Evolutionary conservation across 2,888 invertebrate genomes (phyloP).

Genomic region (Ectemnius lituratus): DNA sequence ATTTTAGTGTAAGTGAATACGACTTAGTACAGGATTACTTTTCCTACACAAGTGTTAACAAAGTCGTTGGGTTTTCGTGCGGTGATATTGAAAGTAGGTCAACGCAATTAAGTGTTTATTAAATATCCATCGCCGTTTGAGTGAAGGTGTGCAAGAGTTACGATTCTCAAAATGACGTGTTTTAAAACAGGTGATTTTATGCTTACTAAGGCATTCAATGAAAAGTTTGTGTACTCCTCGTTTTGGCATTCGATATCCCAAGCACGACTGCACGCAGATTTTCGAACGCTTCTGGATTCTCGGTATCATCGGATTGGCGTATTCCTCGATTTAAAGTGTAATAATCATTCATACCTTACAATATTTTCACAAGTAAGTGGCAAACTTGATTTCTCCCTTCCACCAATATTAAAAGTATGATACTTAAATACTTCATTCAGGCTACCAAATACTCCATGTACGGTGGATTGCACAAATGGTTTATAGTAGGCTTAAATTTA

Average conservation of each 20-base stretch:
- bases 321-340: conserved; percentile 48
- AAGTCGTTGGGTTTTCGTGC: conserved; percentile 62
- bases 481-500: conserved; percentile 57
- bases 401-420: background rate
- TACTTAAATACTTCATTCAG: conserved; percentile 23
- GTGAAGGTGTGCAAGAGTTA: background rate
- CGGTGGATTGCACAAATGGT: conserved; percentile 63
- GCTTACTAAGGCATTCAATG: conserved; percentile 42
- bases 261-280: conserved; percentile 3
- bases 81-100: conserved; percentile 50
- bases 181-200: conserved; percentile 37
- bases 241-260: conserved; percentile 18
- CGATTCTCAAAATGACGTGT: background rate
- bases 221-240: conserved; percentile 32
- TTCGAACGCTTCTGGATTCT: conserved; percentile 28
- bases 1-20: conserved; percentile 35
- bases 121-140: background rate
- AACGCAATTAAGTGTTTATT: background rate
- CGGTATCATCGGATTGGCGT: conserved; percentile 49
- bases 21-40: conserved; percentile 59
- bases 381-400: background rate
- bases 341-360: conserved; percentile 22
- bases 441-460: conserved; percentile 46
- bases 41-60: conserved; percentile 47
- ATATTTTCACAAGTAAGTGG: conserved; percentile 43